These are phyloP conservation scores for Pecten maximus DNA, from an alignment of 2,888 invertebrate species.

Conservation along the genomic window DNA sequence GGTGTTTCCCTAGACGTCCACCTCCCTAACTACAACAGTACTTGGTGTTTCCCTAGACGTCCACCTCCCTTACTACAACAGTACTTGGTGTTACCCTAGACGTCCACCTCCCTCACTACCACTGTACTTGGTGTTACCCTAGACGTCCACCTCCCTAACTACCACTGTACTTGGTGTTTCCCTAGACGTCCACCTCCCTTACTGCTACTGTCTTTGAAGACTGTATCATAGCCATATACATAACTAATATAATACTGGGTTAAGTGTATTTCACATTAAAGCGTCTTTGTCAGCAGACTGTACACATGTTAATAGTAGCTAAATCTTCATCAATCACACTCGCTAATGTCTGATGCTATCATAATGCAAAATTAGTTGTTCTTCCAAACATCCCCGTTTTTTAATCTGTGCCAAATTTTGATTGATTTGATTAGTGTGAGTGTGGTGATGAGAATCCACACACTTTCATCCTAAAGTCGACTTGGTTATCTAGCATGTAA, in stretches of 20 bases:
- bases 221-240: not conserved
- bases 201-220: not conserved
- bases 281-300: slow-evolving; percentile 10
- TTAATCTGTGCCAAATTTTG: slow-evolving; percentile 35
- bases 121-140: not conserved
- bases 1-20: too few species aligned
- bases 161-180: too few species aligned
- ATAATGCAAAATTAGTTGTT: not conserved
- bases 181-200: not conserved
- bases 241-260: not conserved
- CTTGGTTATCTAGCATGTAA: not conserved
- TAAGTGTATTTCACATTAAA: not conserved
- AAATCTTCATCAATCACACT: slow-evolving; percentile 1
- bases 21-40: too few species aligned
- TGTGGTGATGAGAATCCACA: not conserved
- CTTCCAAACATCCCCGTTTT: not conserved
- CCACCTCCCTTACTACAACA: too few species aligned
- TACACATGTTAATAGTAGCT: not conserved
- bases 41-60: too few species aligned
- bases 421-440: slow-evolving; percentile 15
- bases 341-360: not conserved
- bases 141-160: not conserved
- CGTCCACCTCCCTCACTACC: too few species aligned
- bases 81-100: too few species aligned
- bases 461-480: slow-evolving; percentile 14